Evolutionary conservation across 92 coral and sea anemone genomes (phyloP).

Genomic region (Paragorgia papillata): DNA sequence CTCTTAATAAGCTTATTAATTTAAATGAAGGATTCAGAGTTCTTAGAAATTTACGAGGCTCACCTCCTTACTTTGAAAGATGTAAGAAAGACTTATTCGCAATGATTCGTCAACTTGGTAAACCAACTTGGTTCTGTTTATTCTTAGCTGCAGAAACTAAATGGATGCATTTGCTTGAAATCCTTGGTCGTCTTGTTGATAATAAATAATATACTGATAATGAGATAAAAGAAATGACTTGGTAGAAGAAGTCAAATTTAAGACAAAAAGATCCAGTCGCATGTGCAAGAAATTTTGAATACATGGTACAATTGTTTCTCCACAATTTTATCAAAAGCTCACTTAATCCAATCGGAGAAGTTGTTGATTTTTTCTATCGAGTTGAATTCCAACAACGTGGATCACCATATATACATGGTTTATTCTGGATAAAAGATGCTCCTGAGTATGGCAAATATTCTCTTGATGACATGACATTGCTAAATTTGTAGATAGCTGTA

Average conservation of each 20-base stretch:
- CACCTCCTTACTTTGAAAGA: conserved; percentile 67
- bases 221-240: conserved; percentile 30
- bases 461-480: conserved; percentile 26
- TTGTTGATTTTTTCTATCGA: conserved; percentile 46
- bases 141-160: conserved; percentile 67
- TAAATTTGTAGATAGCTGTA: conserved; percentile 24
- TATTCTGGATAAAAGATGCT: conserved; percentile 55
- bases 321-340: conserved; percentile 38
- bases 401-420: conserved; percentile 49
- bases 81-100: conserved; percentile 73
- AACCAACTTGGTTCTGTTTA: conserved; percentile 65
- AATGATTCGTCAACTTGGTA: too few relatives aligned
- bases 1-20: conserved; percentile 54
- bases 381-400: conserved; percentile 51
- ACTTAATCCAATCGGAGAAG: conserved; percentile 39
- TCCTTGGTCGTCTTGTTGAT: conserved; percentile 58
- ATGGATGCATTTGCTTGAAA: conserved; percentile 59
- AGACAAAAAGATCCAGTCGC: conserved; percentile 66
- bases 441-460: conserved; percentile 37
- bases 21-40: conserved; percentile 85
- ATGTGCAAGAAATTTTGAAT: conserved; percentile 35
- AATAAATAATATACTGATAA: conserved; percentile 52
- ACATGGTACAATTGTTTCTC: conserved; percentile 35
- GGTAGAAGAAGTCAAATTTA: conserved; percentile 48
- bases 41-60: conserved; percentile 65